Percentiles rank a stretch among this genome's conserved stretches.
Evolutionary conservation across 2,113 vertebrate genomes (phyloP).

Genomic region (Abramis brama): DNA sequence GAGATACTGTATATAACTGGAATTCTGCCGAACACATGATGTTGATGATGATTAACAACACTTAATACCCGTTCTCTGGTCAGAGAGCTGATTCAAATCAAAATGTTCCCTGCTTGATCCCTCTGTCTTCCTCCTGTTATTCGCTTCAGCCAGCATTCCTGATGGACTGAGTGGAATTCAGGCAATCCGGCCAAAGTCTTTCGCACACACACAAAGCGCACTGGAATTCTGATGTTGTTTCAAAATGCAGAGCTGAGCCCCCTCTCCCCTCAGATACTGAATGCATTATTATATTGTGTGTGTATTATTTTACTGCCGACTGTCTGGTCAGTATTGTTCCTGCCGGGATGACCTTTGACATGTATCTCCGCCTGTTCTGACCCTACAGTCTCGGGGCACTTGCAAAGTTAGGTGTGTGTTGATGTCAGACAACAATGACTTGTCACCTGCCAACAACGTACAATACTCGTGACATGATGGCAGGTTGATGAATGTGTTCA

Average conservation of each 20-base stretch:
- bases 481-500: not conserved
- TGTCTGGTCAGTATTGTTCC: constrained; percentile 48
- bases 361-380: constrained; percentile 11
- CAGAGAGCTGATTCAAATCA: constrained; percentile 17
- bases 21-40: not conserved
- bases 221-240: constrained; percentile 37
- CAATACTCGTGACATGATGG: not conserved
- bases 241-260: constrained; percentile 15
- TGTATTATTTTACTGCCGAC: constrained; percentile 9
- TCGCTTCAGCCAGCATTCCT: constrained; percentile 29
- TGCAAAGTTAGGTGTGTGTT: not conserved
- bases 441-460: not conserved
- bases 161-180: constrained; percentile 47
- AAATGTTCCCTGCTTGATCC: constrained; percentile 37
- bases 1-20: not conserved
- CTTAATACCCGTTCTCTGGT: not conserved
- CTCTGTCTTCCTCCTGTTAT: constrained; percentile 38
- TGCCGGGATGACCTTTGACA: constrained; percentile 32
- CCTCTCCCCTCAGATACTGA: not conserved
- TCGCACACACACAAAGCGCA: constrained; percentile 2
- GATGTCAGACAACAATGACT: not conserved
- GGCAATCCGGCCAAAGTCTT: constrained; percentile 45
- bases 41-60: constrained; percentile 17
- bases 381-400: not conserved
- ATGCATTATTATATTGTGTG: constrained; percentile 2